A percentile compares a stretch with the other conserved stretches of the same genome.
phyloP scores from a whole-genome alignment of 2,113 vertebrate species.

The Tragelaphus scriptus region DNA sequence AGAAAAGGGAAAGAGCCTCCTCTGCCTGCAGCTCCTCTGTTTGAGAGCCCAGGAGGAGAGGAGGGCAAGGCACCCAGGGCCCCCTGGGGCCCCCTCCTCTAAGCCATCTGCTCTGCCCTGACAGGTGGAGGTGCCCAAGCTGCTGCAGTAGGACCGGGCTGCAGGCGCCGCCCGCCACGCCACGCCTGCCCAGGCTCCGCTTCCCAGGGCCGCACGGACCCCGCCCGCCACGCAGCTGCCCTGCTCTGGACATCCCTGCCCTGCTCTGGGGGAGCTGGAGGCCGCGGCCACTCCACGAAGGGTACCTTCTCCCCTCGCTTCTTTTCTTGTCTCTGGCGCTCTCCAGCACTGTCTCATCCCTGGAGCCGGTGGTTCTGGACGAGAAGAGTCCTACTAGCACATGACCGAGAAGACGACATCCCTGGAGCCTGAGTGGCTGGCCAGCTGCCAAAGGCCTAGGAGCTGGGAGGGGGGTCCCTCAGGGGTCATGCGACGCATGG shows the following conservation, averaged over 20 bases:
- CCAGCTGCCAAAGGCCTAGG: not conserved
- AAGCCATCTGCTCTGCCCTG: not conserved
- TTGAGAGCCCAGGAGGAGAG: not conserved
- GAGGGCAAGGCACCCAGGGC: not conserved
- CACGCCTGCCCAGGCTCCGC: not conserved
- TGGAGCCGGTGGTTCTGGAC: constrained; percentile 8
- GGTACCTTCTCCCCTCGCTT: not conserved
- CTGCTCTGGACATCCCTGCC: not conserved
- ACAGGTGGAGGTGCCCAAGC: constrained; percentile 92
- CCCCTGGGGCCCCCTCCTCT: not conserved
- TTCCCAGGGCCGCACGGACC: constrained; percentile 38
- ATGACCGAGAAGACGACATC: not conserved
- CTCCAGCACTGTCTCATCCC: not conserved
- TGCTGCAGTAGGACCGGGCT: constrained; percentile 63
- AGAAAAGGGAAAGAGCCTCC: not conserved
- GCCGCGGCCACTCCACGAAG: not conserved
- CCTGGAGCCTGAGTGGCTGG: not conserved
- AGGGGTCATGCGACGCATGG: not conserved
- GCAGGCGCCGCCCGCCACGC: not conserved
- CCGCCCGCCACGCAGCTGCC: not conserved
- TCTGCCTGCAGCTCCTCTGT: not conserved
- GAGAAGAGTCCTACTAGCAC: not conserved
- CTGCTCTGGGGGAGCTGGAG: not conserved
- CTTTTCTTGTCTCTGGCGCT: constrained; percentile 45
- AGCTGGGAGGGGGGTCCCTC: not conserved